Evolutionary conservation across 2,113 vertebrate genomes (phyloP).

Genomic region (Ahaetulla prasina): DNA sequence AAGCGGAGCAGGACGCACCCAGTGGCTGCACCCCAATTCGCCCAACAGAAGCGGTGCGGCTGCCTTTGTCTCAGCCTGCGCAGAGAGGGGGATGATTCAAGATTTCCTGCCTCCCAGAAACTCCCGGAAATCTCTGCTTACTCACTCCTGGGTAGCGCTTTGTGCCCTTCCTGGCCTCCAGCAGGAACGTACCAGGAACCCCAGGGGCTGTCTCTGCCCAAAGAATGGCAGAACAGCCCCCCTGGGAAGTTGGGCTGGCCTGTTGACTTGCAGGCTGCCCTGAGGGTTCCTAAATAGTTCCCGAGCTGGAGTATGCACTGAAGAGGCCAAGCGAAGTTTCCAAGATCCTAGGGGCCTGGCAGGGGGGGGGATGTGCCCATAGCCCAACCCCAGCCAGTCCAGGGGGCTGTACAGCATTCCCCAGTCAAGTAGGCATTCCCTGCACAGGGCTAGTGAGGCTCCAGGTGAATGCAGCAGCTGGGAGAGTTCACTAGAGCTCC

Average conservation of each 20-base stretch:
- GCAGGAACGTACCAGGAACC: background rate
- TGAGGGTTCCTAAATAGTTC: background rate
- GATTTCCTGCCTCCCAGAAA: background rate
- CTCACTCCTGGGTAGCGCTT: fast-evolving
- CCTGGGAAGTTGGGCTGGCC: background rate
- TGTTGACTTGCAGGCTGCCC: background rate
- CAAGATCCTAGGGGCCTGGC: background rate
- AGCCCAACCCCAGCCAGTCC: background rate
- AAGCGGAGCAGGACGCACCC: background rate
- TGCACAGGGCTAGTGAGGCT: background rate
- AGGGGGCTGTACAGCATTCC: background rate
- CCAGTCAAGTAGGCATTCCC: background rate
- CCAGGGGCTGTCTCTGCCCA: background rate
- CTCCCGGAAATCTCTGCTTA: background rate
- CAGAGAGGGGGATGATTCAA: background rate
- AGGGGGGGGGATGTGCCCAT: background rate
- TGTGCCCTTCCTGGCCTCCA: background rate
- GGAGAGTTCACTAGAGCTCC: background rate
- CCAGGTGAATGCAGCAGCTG: background rate
- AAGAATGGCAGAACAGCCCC: background rate
- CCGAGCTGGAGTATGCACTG: background rate
- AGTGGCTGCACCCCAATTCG: background rate
- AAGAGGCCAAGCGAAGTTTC: fast-evolving
- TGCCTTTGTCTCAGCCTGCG: background rate
- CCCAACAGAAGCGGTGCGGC: background rate